Evolutionary conservation across 2,888 invertebrate genomes (phyloP).

Genomic region (Cryptosula pallasiana): DNA sequence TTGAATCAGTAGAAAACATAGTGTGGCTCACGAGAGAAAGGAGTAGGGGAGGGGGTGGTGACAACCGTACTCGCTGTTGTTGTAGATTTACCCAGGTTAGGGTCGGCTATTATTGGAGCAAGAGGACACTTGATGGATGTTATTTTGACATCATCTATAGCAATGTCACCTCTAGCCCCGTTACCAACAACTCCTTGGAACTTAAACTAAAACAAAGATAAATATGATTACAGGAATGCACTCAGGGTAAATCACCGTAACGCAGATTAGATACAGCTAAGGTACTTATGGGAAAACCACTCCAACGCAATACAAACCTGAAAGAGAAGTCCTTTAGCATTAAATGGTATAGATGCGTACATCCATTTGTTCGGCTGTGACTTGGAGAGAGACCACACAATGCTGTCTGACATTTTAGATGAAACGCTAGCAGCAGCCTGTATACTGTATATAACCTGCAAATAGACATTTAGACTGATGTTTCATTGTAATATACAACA

Average conservation of each 20-base stretch:
- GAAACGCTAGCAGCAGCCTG: background rate
- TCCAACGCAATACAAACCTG: constrained; percentile 4
- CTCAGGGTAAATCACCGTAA: too few relatives aligned
- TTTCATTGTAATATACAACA: too few relatives aligned
- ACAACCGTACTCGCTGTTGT: background rate
- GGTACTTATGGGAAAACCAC: too few relatives aligned
- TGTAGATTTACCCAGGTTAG: background rate
- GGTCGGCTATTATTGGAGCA: background rate
- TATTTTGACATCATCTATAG: constrained; percentile 29
- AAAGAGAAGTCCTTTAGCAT: background rate
- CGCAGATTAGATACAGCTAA: too few relatives aligned
- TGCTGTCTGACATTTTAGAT: background rate
- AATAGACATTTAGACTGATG: background rate
- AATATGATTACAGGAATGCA: too few relatives aligned
- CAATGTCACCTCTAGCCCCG: constrained; percentile 27
- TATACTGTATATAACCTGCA: background rate
- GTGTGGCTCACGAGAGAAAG: background rate
- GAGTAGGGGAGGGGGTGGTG: background rate
- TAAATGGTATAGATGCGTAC: constrained; percentile 25
- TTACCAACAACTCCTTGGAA: constrained; percentile 25
- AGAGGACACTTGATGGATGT: background rate
- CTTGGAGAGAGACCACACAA: constrained; percentile 27
- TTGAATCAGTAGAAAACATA: background rate
- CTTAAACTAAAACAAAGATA: constrained; percentile 1
- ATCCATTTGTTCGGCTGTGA: constrained; percentile 28